These are phyloP conservation scores for Empidonax traillii DNA, from an alignment of 2,113 vertebrate genomes.

Conservation along the genomic window DNA sequence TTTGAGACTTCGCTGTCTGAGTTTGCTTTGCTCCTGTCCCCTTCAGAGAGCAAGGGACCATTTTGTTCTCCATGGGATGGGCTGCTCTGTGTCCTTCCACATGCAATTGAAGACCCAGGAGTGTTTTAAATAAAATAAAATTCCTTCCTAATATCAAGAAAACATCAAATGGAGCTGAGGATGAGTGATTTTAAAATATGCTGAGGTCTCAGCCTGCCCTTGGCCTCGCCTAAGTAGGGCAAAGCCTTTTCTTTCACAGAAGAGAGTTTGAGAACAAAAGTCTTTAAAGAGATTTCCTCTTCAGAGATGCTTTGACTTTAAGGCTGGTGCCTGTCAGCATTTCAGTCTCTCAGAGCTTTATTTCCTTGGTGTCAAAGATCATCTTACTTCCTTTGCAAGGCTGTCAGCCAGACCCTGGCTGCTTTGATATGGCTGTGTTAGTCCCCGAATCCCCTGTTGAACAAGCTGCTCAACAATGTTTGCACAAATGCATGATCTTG, in stretches of 20 bases:
- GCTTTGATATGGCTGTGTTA: not conserved
- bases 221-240: conserved; percentile 12
- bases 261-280: conserved; percentile 2
- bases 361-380: conserved; percentile 56
- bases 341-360: conserved; percentile 27
- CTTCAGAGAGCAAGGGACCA: not conserved
- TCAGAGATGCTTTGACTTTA: not conserved
- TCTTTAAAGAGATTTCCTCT: conserved; percentile 32
- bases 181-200: not conserved
- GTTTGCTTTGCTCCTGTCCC: not conserved
- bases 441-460: not conserved
- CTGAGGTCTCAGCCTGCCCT: conserved; percentile 20
- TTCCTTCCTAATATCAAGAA: not conserved
- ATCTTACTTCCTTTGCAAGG: conserved; percentile 39
- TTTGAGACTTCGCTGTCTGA: not conserved
- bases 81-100: not conserved
- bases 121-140: not conserved
- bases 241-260: conserved; percentile 2
- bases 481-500: conserved; percentile 29
- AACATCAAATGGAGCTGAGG: not conserved
- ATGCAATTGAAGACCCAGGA: not conserved
- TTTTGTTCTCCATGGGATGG: not conserved
- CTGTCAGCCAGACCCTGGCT: conserved; percentile 41
- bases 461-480: conserved; percentile 40
- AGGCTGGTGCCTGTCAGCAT: conserved; percentile 37